Evolutionary conservation across 2,797 vertebrate species (phyloP).

Genomic region (Scarus forsteni): DNA sequence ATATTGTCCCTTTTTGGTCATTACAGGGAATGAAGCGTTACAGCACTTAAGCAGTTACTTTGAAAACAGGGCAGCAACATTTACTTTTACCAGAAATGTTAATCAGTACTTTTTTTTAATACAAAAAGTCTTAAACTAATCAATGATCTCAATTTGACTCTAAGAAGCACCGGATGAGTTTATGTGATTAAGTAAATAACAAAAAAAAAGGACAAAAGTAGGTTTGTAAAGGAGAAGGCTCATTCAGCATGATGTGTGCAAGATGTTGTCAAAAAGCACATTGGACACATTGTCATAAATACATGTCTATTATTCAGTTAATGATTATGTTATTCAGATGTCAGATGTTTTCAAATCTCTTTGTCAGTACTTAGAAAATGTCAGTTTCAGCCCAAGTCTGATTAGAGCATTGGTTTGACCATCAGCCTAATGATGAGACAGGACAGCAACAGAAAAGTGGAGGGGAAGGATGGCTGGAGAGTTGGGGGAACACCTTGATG

Average conservation of each 20-base stretch:
- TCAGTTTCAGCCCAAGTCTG: slow-evolving; percentile 72
- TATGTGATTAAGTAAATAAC: too few species aligned
- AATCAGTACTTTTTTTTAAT: too few species aligned
- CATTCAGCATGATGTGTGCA: not conserved
- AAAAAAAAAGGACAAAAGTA: too few species aligned
- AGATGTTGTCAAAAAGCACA: not conserved
- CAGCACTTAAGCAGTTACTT: not conserved
- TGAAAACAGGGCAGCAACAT: not conserved
- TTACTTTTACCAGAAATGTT: not conserved
- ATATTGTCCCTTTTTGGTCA: not conserved
- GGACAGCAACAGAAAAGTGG: slow-evolving; percentile 79
- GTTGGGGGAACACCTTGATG: slow-evolving; percentile 41
- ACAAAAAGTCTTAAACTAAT: too few species aligned
- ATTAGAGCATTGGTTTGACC: slow-evolving; percentile 76
- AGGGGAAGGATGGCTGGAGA: slow-evolving; percentile 56
- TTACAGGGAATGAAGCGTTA: not conserved
- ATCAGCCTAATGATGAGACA: slow-evolving; percentile 74
- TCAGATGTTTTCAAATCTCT: slow-evolving; percentile 17
- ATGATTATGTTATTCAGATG: not conserved
- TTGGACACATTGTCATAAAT: not conserved
- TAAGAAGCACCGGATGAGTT: too few species aligned
- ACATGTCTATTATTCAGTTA: not conserved
- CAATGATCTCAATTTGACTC: too few species aligned
- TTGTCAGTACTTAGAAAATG: slow-evolving; percentile 1
- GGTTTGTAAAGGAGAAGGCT: not conserved